Evolutionary conservation across 2,888 invertebrate genomes (phyloP), one percentile per base, ranked within the genome.

Genomic region (Andrena fulva): DNA sequence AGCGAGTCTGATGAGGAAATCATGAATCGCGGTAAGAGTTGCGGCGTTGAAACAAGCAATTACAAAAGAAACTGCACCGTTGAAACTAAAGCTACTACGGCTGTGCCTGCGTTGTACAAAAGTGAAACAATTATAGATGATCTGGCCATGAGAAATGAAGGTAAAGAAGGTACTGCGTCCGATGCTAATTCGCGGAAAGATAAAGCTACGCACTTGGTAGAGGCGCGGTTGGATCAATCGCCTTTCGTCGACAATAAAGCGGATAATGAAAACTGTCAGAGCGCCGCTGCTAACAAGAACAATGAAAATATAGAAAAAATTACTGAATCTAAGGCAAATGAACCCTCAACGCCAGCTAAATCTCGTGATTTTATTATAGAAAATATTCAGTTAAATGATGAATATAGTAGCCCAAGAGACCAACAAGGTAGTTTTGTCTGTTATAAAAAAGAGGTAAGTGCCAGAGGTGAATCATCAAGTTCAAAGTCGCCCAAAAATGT

Each of bases 1-100:
- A 82, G 82, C 7, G 82, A 82, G 70, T 66, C 69, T 12, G 81
- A 82, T 0, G 73, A 80, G 10, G 66, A 82, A 35, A 70, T 70
- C 6, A 1, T 52, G 5, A 20, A 35, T 48, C 64, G n/a, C 0
- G 33, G 6, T 54, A 75, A 70, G 29, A 31, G 31, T 80, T 29
- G n/a, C 8, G 1, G 48, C 27, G 8, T 7, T 1, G 75, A 75
- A 0, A 20, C n/a, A 0, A 70, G 5, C 56, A 63, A 29, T 64
- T 50, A 27, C 8, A 50, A 31, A 16, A 75, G 35, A 10, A 56
- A n/a, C n/a, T 29, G 66, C 2, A 2, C 2, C 31, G 16, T 5
- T 27, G 59, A 60, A 2, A 67, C 20, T 50, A 60, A 67, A 59
- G n/a, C 27, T 6, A 20, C 20, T 12, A 33, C 10, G 6, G 16